phyloP scores from a whole-genome alignment of 2,888 invertebrate genomes.

The Hydroisotoma schaefferi region DNA sequence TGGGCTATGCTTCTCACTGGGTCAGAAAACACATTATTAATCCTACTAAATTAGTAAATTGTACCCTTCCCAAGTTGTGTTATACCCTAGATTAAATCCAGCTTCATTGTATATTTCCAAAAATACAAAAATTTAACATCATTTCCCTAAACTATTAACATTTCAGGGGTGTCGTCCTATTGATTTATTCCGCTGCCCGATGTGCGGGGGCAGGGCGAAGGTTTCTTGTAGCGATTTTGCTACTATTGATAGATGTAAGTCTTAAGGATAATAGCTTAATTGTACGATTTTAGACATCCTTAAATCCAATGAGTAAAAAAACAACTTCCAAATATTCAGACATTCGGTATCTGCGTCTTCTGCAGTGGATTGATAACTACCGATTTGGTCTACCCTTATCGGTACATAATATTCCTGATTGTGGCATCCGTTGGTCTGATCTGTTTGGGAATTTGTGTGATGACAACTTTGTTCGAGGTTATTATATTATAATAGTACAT shows the following conservation, averaged over 20 bases:
- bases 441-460: conserved; percentile 34
- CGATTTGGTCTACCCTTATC: conserved; percentile 23
- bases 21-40: conserved; percentile 15
- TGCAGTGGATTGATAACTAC: conserved; percentile 29
- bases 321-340: conserved; percentile 21
- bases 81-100: neutral
- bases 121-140: neutral
- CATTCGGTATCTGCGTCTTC: conserved; percentile 21
- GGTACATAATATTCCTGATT: conserved; percentile 32
- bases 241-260: no score
- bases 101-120: neutral
- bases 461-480: conserved; percentile 37
- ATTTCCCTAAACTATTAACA: neutral
- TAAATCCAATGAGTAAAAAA: no score
- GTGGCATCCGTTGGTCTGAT: conserved; percentile 26
- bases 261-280: no score
- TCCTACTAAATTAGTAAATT: no score
- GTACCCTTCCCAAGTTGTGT: no score
- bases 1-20: conserved; percentile 34
- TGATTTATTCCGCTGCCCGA: conserved; percentile 28
- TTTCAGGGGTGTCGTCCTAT: conserved; percentile 21
- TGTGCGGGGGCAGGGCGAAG: conserved; percentile 29
- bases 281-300: no score
- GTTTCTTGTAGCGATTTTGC: no score
- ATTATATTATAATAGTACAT: neutral